A percentile compares a stretch with the other conserved stretches of the same genome.
These are phyloP conservation scores for Cataglyphis albicans DNA, from an alignment of 2,888 invertebrate species.

Conservation along the genomic window DNA sequence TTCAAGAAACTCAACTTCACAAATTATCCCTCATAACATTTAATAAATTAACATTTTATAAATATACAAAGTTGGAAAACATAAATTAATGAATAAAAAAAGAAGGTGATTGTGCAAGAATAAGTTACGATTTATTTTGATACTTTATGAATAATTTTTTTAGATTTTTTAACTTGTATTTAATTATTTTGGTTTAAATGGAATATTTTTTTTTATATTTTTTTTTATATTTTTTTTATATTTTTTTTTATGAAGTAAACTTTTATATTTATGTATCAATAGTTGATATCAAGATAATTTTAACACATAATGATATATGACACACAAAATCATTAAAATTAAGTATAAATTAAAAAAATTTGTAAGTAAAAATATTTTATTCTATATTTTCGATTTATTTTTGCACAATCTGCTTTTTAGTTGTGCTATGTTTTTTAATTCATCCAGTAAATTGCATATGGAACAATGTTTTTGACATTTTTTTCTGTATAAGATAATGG, in stretches of 20 bases:
- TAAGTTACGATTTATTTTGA: neutral
- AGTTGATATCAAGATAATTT: too few species aligned
- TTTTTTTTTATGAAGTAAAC: neutral
- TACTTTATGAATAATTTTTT: neutral
- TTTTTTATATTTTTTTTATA: neutral
- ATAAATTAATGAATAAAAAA: neutral
- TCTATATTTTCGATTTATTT: neutral
- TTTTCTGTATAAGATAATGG: neutral
- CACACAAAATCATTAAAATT: neutral
- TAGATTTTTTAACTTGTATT: neutral
- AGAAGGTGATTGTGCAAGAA: neutral
- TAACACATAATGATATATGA: too few species aligned
- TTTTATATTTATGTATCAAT: neutral
- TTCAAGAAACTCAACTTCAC: neutral
- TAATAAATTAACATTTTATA: conserved; percentile 9
- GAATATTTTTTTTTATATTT: neutral
- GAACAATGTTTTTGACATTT: neutral
- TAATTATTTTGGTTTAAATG: neutral
- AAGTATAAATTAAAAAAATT: neutral
- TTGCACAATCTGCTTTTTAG: neutral
- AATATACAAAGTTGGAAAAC: neutral
- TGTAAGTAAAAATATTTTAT: neutral
- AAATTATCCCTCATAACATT: neutral
- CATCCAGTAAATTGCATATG: neutral
- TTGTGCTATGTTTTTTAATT: neutral